Evolutionary conservation across 92 coral and sea anemone genomes (phyloP), one percentile per base, ranked within the genome.

Genomic region (Plumapathes pennacea): DNA sequence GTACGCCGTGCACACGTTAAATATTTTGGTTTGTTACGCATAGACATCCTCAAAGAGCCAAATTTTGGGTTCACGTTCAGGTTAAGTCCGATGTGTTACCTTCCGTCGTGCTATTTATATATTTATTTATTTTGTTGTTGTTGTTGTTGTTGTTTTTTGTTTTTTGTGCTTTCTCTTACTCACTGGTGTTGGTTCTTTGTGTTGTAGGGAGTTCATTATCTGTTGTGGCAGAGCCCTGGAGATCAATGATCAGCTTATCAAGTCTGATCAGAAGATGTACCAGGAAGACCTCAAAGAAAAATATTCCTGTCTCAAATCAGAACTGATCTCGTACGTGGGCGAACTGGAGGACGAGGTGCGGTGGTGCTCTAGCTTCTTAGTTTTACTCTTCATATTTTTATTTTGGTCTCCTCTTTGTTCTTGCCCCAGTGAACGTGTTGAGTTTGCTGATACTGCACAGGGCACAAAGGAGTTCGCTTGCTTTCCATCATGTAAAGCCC

Each of bases 211-310:
- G 44, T 90, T 90, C 41, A 71, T 90, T 50, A 62, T 59, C 29
- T 78, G 90, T 53, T 90, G 97, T 19, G 97, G 97, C 8, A 85
- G 77, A 42, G 96, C 96, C 15, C 62, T 90, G 52, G 97, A 90
- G 3, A 64, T 86, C 43, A 90, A 90, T 45, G 87, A 86, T 32
- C 96, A 86, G 72, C 60, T 90, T 25, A 90, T 90, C 46, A 81
- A 90, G 54, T 86, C 80, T 64, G 97, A 90, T 54, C 97, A 90
- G 54, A 68, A 67, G 27, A 74, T 83, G 90, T 90, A 90, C 62
- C 97, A 90, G 31, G 97, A 86, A 45, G 97, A 87, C 52, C 48
- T 90, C 67, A 90, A 90, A 41, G 89, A 79, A 48, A 90, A 87
- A 37, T 90, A 90, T 71, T 62, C 77, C 10, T 78, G 74, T 30